Base-by-base conservation (phyloP, 1,140 invertebrate genomes). In the Anastatus disparis region DNA sequence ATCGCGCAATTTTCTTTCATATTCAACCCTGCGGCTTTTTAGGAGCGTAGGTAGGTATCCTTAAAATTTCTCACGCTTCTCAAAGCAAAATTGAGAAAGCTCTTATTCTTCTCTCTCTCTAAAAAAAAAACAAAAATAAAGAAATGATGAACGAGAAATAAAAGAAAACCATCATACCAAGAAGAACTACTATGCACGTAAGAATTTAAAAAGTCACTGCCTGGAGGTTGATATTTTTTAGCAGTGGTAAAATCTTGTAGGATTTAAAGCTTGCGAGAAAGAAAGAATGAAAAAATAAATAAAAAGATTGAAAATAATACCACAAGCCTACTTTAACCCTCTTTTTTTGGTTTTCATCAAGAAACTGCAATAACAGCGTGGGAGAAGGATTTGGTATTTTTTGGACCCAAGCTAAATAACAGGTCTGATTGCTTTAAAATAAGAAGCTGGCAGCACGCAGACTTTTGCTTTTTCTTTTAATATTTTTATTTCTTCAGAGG, bases 1-100 rank as follows among this genome's bases (percentile, higher is more conserved):
- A n/a, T n/a, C n/a, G n/a, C 55, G 38, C 42, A 68, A 59, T 68
- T 59, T 68, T 68, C 55, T 38, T 31, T n/a, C n/a, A n/a, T n/a
- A n/a, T n/a, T n/a, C n/a, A n/a, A n/a, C n/a, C n/a, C n/a, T n/a
- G n/a, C n/a, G n/a, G n/a, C n/a, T n/a, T n/a, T n/a, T 38, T 20
- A 29, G 26, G 17, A 52, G n/a, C 66, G 56, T 56, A 42, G 44
- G 56, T 17, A 31, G 66, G 7, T 40, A 38, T 50, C 15, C 12
- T 31, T 1, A 13, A 27, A 38, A 48, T 26, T 61, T 61, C 66
- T 69, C 55, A 69, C 66, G 66, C 64, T 56, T 55, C 44, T 40
- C 26, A 3, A n/a, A 48, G 48, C 31, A n/a, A 20, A 65, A 27
- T 40, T 42, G 1, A 53, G 22, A 22, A 40, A 12, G 55, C 9